A percentile compares a stretch with the other conserved stretches of the same genome.
phyloP scores from a whole-genome alignment of 37 sponge, comb jelly and placozoan genomes.

The Dysidea cf. avara region DNA sequence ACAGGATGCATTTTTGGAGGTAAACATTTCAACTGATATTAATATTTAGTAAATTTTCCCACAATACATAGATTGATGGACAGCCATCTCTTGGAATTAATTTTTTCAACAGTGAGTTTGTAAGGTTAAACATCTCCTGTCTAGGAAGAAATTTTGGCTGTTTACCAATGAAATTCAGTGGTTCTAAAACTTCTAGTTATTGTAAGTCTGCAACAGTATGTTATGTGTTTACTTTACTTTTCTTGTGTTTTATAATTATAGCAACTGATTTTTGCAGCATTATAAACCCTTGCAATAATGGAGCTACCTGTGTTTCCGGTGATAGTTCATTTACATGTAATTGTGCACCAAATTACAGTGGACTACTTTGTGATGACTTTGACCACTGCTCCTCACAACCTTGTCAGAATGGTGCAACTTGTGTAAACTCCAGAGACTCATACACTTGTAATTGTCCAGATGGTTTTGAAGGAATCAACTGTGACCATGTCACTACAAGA shows the following conservation, averaged over 20 bases:
- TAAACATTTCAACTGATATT: too few relatives aligned
- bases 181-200: background rate
- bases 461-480: constrained; percentile 22
- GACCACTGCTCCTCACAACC: constrained; percentile 9
- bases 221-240: constrained; percentile 35
- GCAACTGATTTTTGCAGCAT: constrained; percentile 18
- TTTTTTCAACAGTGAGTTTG: background rate
- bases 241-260: constrained; percentile 44
- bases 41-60: too few relatives aligned
- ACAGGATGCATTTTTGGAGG: too few relatives aligned
- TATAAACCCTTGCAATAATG: constrained; percentile 59
- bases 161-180: constrained; percentile 23
- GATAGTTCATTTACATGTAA: background rate
- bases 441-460: constrained; percentile 11
- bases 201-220: constrained; percentile 37
- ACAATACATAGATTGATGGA: too few relatives aligned
- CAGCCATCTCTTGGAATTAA: too few relatives aligned
- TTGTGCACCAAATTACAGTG: constrained; percentile 17
- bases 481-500: constrained; percentile 4
- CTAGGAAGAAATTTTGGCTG: constrained; percentile 10
- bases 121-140: constrained; percentile 25
- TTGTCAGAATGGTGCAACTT: constrained; percentile 20
- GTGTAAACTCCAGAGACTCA: background rate
- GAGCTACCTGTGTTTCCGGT: constrained; percentile 28
- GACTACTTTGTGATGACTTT: constrained; percentile 21